phyloP scores from a whole-genome alignment of 2,888 invertebrate species.

The Apantesis nais region DNA sequence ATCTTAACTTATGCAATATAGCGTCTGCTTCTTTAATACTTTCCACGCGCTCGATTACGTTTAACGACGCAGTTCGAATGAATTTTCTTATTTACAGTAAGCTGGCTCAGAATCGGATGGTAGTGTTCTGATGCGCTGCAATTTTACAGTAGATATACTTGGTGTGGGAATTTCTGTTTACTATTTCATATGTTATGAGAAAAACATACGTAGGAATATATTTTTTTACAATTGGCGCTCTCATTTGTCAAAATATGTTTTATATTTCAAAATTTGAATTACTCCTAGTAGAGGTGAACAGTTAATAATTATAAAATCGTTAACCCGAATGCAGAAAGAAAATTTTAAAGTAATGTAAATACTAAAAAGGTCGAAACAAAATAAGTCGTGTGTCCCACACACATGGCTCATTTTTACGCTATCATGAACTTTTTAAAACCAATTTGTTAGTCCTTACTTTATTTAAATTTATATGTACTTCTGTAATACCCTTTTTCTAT shows the following conservation, averaged over 20 bases:
- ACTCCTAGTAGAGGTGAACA: no score
- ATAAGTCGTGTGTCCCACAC: no score
- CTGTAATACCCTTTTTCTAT: no score
- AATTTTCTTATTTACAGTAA: conserved; percentile 84
- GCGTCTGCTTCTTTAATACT: conserved; percentile 83
- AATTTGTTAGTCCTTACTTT: no score
- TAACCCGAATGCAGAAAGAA: no score
- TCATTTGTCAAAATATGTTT: not conserved
- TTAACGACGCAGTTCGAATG: conserved; percentile 80
- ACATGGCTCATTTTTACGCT: no score
- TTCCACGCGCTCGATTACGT: conserved; percentile 83
- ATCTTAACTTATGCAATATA: conserved; percentile 85
- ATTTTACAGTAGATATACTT: conserved; percentile 75
- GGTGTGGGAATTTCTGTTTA: conserved; percentile 65
- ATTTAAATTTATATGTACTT: no score
- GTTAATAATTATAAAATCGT: no score
- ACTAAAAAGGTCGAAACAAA: not conserved
- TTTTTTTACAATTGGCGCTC: not conserved
- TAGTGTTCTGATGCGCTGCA: conserved; percentile 66
- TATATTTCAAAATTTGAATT: not conserved
- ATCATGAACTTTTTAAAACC: no score
- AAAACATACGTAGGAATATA: conserved; percentile 38
- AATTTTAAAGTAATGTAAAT: no score
- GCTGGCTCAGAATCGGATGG: conserved; percentile 74
- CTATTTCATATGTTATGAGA: conserved; percentile 52